A percentile compares a stretch with the other conserved stretches of the same genome.
phyloP scores from a whole-genome alignment of 2,797 vertebrate genomes.

The Vespertilio murinus region DNA sequence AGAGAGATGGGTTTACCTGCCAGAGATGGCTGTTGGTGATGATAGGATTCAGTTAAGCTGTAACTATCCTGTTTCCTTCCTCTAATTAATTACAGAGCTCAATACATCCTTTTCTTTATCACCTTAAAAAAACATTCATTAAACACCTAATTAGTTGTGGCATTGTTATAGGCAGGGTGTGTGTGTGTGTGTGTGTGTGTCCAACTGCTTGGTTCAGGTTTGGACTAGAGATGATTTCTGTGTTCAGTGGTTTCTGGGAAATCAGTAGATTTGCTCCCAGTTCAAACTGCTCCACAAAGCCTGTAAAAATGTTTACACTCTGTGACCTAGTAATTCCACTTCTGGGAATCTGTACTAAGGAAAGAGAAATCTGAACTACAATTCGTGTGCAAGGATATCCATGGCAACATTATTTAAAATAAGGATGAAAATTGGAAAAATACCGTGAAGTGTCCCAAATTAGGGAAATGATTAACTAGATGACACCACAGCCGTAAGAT shows the following conservation, averaged over 20 bases:
- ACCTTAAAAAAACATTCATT: conserved; percentile 54
- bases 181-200: background rate
- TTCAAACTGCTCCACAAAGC: conserved; percentile 58
- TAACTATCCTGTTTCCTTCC: conserved; percentile 49
- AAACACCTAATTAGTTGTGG: conserved; percentile 68
- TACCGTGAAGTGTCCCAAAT: background rate
- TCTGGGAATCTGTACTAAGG: conserved; percentile 69
- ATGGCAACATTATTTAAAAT: conserved; percentile 51
- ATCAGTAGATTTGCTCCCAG: conserved; percentile 68
- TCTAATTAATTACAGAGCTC: conserved; percentile 67
- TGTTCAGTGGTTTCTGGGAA: conserved; percentile 60
- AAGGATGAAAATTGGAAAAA: background rate
- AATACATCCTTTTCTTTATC: conserved; percentile 60
- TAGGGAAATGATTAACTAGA: conserved; percentile 2
- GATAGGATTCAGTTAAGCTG: conserved; percentile 39
- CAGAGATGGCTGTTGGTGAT: background rate
- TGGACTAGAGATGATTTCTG: conserved; percentile 61
- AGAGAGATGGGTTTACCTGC: conserved; percentile 38
- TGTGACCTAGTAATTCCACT: conserved; percentile 72
- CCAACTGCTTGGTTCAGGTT: conserved; percentile 47
- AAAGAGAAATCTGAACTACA: conserved; percentile 60
- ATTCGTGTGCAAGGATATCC: conserved; percentile 53
- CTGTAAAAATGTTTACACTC: conserved; percentile 71
- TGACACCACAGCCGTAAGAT: background rate
- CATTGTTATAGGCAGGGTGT: background rate